Evolutionary conservation across 2,888 invertebrate genomes (phyloP), one percentile per base, ranked within the genome.

Genomic region (Rotaria socialis): DNA sequence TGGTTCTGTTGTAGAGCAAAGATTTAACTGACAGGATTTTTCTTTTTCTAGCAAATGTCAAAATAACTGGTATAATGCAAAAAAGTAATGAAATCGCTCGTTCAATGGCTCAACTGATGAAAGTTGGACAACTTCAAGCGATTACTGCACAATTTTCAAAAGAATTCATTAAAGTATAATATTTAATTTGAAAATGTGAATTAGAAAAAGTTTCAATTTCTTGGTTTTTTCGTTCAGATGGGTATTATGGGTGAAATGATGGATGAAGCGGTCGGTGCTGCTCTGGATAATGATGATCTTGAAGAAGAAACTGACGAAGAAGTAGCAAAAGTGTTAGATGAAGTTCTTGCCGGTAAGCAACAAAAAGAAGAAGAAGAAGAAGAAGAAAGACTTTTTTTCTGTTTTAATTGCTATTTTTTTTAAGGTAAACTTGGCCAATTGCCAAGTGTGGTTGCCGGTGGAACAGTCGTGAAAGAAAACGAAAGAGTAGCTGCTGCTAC

Each of bases 251-350:
- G 47, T 24, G 80, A 80, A 80, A 80, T 80, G 80, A 80, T 80
- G 80, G 47, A 47, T 47, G 80, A 80, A 47, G 80, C 43, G 19
- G 80, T 47, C 6, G 47, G 24, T 47, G 80, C 80, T 47, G 47
- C 47, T 3, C 47, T 47, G 80, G 80, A 80, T 80, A 47, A 80
- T 47, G n/a, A 80, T n/a, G 80, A 80, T 47, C 47, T 80, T 80
- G 80, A 80, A 80, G 80, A 80, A 47, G 80, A 80, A 80, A 47
- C 80, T n/a, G 80, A 80, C n/a, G 80, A 80, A 47, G 80, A 80
- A 80, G 10, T 80, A 19, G 47, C 80, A 14, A 80, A 80, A 80
- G 80, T 80, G 8, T n/a, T 80, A 4, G n/a, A 47, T n/a, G 80
- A 80, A 80, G 14, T 80, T 80, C 80, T 80, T 47, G 6, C 80